phyloP scores from a whole-genome alignment of 2,888 invertebrate genomes.

The Brassicogethes aeneus region DNA sequence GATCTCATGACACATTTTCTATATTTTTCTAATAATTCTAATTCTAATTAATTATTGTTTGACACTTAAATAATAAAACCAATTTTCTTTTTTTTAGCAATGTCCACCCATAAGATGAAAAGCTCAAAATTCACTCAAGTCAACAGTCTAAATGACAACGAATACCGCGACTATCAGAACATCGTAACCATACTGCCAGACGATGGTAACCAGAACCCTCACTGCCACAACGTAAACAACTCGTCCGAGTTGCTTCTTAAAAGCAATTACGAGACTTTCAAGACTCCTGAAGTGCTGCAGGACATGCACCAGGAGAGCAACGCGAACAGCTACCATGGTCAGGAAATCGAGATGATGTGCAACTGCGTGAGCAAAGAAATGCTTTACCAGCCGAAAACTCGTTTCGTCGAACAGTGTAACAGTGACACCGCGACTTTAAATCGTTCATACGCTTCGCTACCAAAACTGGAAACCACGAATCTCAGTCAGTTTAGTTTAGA shows the following conservation, averaged over 20 bases:
- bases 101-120: constrained; percentile 38
- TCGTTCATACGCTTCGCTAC: constrained; percentile 30
- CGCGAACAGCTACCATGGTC: constrained; percentile 23
- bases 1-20: too few species aligned
- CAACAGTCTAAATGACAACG: constrained; percentile 32
- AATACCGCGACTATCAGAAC: constrained; percentile 34
- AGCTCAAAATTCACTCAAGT: constrained; percentile 36
- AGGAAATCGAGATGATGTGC: constrained; percentile 33
- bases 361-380: constrained; percentile 29
- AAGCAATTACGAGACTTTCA: constrained; percentile 20
- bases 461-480: constrained; percentile 31
- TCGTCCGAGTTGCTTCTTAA: constrained; percentile 33
- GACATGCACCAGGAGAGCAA: constrained; percentile 29
- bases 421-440: constrained; percentile 30
- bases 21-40: too few species aligned
- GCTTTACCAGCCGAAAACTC: constrained; percentile 24
- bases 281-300: constrained; percentile 20
- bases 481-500: constrained; percentile 43
- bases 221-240: constrained; percentile 24
- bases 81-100: constrained; percentile 10
- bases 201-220: constrained; percentile 26
- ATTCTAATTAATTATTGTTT: too few species aligned
- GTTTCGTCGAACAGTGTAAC: constrained; percentile 22
- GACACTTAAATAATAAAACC: not conserved
- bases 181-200: constrained; percentile 27